Conservation (phyloP, 2,113 vertebrate species). For the Crotalus tigris region DNA sequence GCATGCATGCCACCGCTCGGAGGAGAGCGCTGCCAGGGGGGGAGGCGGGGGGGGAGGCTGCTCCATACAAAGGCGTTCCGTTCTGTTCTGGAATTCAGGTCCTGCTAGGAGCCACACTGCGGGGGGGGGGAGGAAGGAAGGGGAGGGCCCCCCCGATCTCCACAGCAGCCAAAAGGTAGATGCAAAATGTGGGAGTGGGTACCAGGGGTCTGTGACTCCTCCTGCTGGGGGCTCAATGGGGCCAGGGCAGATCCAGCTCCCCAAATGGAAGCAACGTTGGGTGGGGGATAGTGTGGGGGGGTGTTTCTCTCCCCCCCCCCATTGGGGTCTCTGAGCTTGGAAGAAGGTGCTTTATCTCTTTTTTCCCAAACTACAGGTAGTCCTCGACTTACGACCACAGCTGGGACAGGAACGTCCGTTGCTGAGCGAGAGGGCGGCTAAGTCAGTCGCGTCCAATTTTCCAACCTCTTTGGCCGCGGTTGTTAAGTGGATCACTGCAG, state of each 20-base stretch:
- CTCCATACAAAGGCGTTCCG: background rate
- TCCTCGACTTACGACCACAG: background rate
- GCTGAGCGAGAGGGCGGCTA: background rate
- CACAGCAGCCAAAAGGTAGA: background rate
- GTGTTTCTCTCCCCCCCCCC: background rate
- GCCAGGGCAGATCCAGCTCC: background rate
- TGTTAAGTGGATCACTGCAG: too few relatives aligned
- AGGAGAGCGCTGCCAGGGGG: background rate
- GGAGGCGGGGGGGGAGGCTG: background rate
- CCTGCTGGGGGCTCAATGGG: background rate
- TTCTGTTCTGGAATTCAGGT: background rate
- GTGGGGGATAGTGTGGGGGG: background rate
- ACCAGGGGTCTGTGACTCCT: rapidly evolving
- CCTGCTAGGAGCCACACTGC: background rate
- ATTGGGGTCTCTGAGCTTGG: background rate
- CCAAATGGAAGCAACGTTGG: background rate
- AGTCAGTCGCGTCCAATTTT: background rate
- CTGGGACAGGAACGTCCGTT: background rate
- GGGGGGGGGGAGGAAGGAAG: too few relatives aligned
- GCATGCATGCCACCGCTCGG: background rate
- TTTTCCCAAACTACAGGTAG: background rate
- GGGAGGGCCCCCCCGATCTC: background rate
- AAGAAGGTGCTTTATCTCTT: background rate
- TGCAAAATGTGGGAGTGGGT: background rate
- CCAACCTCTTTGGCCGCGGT: background rate